Conservation (phyloP, 2,113 vertebrate species). For the Damaliscus lunatus region DNA sequence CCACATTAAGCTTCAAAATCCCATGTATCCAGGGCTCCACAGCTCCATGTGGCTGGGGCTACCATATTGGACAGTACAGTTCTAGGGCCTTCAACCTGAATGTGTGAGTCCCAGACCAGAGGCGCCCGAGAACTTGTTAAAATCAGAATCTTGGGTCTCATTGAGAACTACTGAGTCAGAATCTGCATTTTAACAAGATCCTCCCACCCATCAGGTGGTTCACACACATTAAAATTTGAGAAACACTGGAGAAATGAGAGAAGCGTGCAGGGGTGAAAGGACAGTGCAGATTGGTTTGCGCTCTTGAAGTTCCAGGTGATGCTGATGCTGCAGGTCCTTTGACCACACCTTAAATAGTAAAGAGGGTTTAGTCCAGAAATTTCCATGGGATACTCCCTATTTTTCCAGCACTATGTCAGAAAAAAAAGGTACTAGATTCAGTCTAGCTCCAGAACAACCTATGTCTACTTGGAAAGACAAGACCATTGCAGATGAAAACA, state of each 20-base stretch:
- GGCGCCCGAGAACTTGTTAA: not conserved
- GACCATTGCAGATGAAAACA: not conserved
- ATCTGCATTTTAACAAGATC: not conserved
- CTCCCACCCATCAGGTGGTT: not conserved
- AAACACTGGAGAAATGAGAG: not conserved
- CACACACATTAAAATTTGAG: not conserved
- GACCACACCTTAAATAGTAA: not conserved
- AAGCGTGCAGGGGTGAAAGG: not conserved
- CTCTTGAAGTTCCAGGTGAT: not conserved
- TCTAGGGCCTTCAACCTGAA: not conserved
- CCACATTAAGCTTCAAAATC: not conserved
- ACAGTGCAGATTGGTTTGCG: not conserved
- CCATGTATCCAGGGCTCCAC: not conserved
- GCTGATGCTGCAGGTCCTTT: not conserved
- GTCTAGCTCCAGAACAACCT: not conserved
- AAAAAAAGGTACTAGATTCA: not conserved
- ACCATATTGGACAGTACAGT: not conserved
- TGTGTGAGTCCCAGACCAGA: not conserved
- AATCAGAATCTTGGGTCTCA: constrained; percentile 4
- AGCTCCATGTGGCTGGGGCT: not conserved
- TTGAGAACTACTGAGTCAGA: not conserved
- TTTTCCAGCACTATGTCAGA: not conserved
- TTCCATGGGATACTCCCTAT: not conserved
- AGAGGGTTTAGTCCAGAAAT: not conserved
- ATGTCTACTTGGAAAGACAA: not conserved